Evolutionary conservation across 2,888 invertebrate species (phyloP).

Genomic region (Drosophila testacea): DNA sequence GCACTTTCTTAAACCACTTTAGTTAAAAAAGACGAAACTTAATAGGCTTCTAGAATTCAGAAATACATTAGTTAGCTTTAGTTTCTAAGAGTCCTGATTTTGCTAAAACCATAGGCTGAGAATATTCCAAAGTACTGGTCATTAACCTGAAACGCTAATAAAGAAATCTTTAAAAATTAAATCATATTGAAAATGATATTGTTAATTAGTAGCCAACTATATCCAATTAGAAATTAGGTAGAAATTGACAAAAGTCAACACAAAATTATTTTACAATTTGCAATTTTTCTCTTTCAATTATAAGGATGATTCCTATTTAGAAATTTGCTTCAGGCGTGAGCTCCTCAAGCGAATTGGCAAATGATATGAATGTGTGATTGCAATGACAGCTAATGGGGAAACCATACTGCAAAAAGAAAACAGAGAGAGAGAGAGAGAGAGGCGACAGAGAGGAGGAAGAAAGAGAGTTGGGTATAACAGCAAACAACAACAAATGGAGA

Average conservation of each 20-base stretch:
- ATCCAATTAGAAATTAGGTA: not conserved
- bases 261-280: slow-evolving; percentile 7
- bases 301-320: slow-evolving; percentile 4
- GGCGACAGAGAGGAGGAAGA: not conserved
- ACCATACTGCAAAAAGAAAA: slow-evolving; percentile 19
- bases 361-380: slow-evolving; percentile 25
- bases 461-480: slow-evolving; percentile 6
- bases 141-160: no score
- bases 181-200: not conserved
- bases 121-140: no score
- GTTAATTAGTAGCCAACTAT: not conserved
- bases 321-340: slow-evolving; percentile 29
- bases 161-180: no score
- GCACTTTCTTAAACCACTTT: no score
- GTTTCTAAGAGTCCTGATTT: no score
- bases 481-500: slow-evolving; percentile 24
- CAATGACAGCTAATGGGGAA: slow-evolving; percentile 43
- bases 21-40: no score
- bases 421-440: not conserved
- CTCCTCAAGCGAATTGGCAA: slow-evolving; percentile 30
- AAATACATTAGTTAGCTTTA: no score
- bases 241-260: not conserved
- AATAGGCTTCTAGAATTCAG: no score
- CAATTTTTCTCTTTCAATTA: slow-evolving; percentile 18
- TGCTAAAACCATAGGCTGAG: no score